phyloP scores from a whole-genome alignment of 2,888 invertebrate species.

The Kuschelorhynchus macadamiae region DNA sequence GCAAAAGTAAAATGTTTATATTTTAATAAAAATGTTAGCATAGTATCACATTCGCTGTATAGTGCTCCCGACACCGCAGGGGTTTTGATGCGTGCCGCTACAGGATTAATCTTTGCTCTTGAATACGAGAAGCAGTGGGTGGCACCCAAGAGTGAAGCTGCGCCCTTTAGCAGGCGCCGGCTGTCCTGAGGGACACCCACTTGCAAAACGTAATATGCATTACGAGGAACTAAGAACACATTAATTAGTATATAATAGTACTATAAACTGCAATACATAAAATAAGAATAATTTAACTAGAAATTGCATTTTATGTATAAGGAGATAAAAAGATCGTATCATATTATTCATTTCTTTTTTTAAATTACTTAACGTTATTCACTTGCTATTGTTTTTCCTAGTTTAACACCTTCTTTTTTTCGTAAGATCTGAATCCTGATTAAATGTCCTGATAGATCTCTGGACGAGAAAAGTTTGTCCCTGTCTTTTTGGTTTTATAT shows the following conservation, averaged over 20 bases:
- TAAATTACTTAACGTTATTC: too few relatives aligned
- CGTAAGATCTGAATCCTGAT: too few relatives aligned
- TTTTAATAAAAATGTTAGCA: not conserved
- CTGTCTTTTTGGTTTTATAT: too few relatives aligned
- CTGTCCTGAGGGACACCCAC: slow-evolving; percentile 45
- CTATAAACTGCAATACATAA: not conserved
- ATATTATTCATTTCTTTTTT: too few relatives aligned
- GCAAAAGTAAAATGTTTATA: not conserved
- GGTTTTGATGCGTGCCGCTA: slow-evolving; percentile 34
- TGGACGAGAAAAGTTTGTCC: too few relatives aligned
- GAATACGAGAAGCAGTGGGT: slow-evolving; percentile 48
- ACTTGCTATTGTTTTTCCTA: too few relatives aligned
- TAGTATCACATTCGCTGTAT: not conserved
- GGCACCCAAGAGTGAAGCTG: slow-evolving; percentile 47
- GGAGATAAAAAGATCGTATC: too few relatives aligned
- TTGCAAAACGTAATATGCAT: slow-evolving; percentile 17
- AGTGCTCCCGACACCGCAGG: slow-evolving; percentile 24
- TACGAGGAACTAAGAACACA: slow-evolving; percentile 6
- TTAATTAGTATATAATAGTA: not conserved
- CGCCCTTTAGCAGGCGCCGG: slow-evolving; percentile 46
- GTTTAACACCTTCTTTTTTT: too few relatives aligned
- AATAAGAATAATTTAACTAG: not conserved
- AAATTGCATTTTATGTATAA: not conserved
- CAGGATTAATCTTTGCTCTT: slow-evolving; percentile 41
- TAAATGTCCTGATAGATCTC: too few relatives aligned